Percentiles rank a stretch among this genome's conserved stretches.
These are phyloP conservation scores for Drosophila aff. DNA, from an alignment of 1,140 invertebrate genomes.

Conservation along the genomic window DNA sequence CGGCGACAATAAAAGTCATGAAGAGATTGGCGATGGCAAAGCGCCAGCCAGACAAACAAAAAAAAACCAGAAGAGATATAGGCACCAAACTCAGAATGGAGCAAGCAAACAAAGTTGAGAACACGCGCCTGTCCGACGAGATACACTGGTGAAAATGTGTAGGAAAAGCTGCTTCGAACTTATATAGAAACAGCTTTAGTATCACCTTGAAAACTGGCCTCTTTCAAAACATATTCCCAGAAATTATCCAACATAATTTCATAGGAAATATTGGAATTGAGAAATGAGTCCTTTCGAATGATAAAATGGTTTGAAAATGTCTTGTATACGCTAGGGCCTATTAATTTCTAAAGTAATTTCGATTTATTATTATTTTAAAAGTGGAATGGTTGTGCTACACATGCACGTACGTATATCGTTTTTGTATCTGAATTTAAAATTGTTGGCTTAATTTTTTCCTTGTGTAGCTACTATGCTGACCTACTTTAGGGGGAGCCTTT, in stretches of 20 bases:
- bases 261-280: neutral
- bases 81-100: slow-evolving; percentile 39
- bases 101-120: slow-evolving; percentile 30
- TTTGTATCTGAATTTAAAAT: neutral
- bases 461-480: slow-evolving; percentile 16
- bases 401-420: neutral
- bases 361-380: neutral
- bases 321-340: too few relatives aligned
- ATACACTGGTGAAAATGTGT: neutral
- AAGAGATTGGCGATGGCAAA: slow-evolving; percentile 60
- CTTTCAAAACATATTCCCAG: neutral
- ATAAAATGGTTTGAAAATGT: neutral
- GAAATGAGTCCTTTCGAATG: too few relatives aligned
- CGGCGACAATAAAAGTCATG: slow-evolving; percentile 59
- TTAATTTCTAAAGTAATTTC: neutral
- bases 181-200: too few relatives aligned
- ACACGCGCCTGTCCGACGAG: slow-evolving; percentile 20
- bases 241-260: neutral
- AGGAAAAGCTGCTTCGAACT: neutral
- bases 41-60: slow-evolving; percentile 59
- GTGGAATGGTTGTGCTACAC: neutral
- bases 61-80: slow-evolving; percentile 16
- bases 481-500: slow-evolving; percentile 28
- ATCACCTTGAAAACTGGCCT: neutral
- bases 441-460: neutral